These are phyloP conservation scores for Lycopodina hypogea DNA, from an alignment of 37 sponge, comb jelly and placozoan genomes.

Conservation along the genomic window DNA sequence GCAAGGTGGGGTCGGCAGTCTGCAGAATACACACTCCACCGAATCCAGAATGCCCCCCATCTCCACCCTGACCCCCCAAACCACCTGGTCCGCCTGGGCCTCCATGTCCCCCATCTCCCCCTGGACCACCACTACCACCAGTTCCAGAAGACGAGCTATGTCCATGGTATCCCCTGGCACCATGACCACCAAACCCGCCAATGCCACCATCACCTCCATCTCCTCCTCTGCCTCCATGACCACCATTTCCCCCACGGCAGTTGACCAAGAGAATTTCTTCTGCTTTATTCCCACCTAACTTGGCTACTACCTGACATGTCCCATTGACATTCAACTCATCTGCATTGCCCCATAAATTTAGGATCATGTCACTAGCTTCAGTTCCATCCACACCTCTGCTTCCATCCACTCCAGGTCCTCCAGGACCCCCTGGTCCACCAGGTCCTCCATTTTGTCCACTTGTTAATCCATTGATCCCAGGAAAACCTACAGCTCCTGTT, in stretches of 20 bases:
- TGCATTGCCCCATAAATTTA: constrained; percentile 53
- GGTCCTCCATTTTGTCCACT: constrained; percentile 51
- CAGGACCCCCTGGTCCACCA: constrained; percentile 59
- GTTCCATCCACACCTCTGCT: constrained; percentile 54
- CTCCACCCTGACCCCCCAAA: constrained; percentile 56
- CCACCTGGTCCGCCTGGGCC: constrained; percentile 74
- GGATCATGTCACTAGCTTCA: constrained; percentile 66
- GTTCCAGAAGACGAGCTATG: constrained; percentile 26
- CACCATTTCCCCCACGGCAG: constrained; percentile 76
- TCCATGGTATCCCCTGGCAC: constrained; percentile 52
- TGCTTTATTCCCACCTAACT: constrained; percentile 50
- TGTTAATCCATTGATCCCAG: constrained; percentile 9
- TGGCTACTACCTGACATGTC: constrained; percentile 20
- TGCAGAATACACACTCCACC: constrained; percentile 60
- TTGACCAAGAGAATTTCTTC: constrained; percentile 69
- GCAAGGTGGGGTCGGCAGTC: constrained; percentile 40
- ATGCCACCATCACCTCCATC: constrained; percentile 66
- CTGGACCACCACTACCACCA: constrained; percentile 68
- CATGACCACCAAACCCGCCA: constrained; percentile 65
- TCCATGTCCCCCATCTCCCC: constrained; percentile 74
- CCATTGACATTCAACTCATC: constrained; percentile 52
- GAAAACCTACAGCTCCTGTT: constrained; percentile 24
- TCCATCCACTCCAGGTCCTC: constrained; percentile 56
- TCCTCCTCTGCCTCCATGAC: constrained; percentile 74
- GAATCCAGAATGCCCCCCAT: constrained; percentile 63